phyloP scores from a whole-genome alignment of 2,797 vertebrate genomes.

The Tenualosa thibaudeaui region DNA sequence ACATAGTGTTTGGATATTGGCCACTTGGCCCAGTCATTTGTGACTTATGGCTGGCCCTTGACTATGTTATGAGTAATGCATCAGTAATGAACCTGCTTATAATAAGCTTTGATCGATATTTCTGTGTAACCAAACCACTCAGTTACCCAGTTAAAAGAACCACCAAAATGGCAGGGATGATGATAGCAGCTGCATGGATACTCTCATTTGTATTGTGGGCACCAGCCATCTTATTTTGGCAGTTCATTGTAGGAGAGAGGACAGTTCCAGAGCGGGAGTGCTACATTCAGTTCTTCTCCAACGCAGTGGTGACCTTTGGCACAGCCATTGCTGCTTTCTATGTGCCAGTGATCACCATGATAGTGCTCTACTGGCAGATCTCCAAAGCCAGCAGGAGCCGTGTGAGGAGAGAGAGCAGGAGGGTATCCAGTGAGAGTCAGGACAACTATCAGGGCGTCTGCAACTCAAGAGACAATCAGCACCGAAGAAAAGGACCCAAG shows the following conservation, averaged over 20 bases:
- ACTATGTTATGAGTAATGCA: slow-evolving; percentile 95
- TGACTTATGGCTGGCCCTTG: slow-evolving; percentile 95
- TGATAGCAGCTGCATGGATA: slow-evolving; percentile 94
- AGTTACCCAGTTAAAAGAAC: slow-evolving; percentile 91
- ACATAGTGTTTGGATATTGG: slow-evolving; percentile 94
- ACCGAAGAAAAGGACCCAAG: slow-evolving; percentile 27
- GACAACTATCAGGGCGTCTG: slow-evolving; percentile 46
- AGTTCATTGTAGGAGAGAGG: slow-evolving; percentile 89
- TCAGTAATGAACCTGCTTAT: slow-evolving; percentile 98
- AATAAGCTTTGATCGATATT: slow-evolving; percentile 97
- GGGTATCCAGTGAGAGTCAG: slow-evolving; percentile 73
- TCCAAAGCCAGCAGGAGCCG: slow-evolving; percentile 92
- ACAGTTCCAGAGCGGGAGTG: slow-evolving; percentile 81
- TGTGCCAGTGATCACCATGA: slow-evolving; percentile 95
- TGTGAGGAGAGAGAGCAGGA: slow-evolving; percentile 68
- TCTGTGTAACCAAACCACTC: slow-evolving; percentile 98
- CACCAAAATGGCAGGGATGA: slow-evolving; percentile 94
- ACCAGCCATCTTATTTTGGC: slow-evolving; percentile 96
- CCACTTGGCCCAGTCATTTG: slow-evolving; percentile 92
- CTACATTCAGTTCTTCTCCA: slow-evolving; percentile 96
- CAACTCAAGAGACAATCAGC: neutral
- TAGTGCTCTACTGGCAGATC: slow-evolving; percentile 91
- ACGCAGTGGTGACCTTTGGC: slow-evolving; percentile 90
- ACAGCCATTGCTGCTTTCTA: slow-evolving; percentile 97
- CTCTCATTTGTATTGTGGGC: slow-evolving; percentile 95